Conservation (phyloP, 2,888 invertebrate species). For the Caenorhabditis sp. region DNA sequence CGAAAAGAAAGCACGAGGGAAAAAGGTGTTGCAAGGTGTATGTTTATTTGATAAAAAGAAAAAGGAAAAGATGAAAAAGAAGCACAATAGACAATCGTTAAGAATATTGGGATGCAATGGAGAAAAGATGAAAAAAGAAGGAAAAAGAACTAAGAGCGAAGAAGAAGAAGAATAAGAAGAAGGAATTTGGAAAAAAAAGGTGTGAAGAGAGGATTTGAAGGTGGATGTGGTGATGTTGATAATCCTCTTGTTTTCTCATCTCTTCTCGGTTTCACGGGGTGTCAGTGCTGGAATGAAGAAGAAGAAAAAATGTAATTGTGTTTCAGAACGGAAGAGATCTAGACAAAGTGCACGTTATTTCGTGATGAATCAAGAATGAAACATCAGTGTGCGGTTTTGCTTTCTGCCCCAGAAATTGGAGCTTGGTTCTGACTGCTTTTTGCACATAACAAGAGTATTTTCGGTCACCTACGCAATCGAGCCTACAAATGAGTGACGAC, state of each 20-base stretch:
- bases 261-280: conserved; percentile 12
- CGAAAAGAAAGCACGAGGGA: not conserved
- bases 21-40: not conserved
- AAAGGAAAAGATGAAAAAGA: not conserved
- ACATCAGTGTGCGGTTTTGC: not conserved
- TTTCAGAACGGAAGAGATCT: not conserved
- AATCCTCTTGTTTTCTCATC: conserved; percentile 14
- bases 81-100: not conserved
- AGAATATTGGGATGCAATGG: too few species aligned
- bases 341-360: conserved; percentile 3
- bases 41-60: not conserved
- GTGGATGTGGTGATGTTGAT: conserved; percentile 1
- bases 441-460: too few species aligned
- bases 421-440: too few species aligned
- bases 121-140: not conserved
- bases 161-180: not conserved
- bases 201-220: not conserved
- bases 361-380: not conserved
- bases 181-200: not conserved
- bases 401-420: too few species aligned
- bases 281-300: conserved; percentile 11
- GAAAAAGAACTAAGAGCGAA: not conserved
- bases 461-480: too few species aligned
- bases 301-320: not conserved
- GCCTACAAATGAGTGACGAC: too few species aligned